phyloP scores from a whole-genome alignment of 2,113 vertebrate genomes.

The Tupaia tana region DNA sequence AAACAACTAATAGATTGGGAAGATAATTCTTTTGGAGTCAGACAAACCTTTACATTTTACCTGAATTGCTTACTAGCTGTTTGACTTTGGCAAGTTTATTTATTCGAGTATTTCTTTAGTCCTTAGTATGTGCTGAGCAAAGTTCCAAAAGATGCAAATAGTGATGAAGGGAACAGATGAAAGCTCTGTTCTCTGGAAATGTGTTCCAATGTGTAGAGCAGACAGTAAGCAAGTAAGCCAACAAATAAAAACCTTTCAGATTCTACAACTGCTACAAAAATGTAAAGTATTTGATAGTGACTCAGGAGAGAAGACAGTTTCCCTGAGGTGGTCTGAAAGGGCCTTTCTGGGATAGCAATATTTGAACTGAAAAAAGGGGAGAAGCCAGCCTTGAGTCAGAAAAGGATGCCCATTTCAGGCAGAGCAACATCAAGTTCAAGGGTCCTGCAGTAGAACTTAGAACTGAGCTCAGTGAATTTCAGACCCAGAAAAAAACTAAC shows the following conservation, averaged over 20 bases:
- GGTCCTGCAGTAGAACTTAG: not conserved
- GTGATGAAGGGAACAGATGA: not conserved
- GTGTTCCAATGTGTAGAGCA: not conserved
- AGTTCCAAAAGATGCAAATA: not conserved
- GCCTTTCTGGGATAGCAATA: not conserved
- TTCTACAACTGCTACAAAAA: not conserved
- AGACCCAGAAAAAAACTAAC: not conserved
- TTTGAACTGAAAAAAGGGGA: not conserved
- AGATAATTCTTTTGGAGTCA: not conserved
- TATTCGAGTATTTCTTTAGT: not conserved
- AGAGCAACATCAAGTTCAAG: not conserved
- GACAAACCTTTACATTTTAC: not conserved
- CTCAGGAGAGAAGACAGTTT: not conserved
- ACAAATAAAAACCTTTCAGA: not conserved
- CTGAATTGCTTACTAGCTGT: not conserved
- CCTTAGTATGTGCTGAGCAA: not conserved
- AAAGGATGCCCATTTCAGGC: not conserved
- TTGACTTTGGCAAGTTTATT: not conserved
- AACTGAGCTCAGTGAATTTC: not conserved
- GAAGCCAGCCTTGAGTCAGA: not conserved
- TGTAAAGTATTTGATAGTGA: not conserved
- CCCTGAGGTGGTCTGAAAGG: not conserved
- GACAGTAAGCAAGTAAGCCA: not conserved
- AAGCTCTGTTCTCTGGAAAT: not conserved
- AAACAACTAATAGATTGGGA: not conserved